These are phyloP conservation scores for Thunnus maccoyii DNA, from an alignment of 2,113 vertebrate species.

Conservation along the genomic window DNA sequence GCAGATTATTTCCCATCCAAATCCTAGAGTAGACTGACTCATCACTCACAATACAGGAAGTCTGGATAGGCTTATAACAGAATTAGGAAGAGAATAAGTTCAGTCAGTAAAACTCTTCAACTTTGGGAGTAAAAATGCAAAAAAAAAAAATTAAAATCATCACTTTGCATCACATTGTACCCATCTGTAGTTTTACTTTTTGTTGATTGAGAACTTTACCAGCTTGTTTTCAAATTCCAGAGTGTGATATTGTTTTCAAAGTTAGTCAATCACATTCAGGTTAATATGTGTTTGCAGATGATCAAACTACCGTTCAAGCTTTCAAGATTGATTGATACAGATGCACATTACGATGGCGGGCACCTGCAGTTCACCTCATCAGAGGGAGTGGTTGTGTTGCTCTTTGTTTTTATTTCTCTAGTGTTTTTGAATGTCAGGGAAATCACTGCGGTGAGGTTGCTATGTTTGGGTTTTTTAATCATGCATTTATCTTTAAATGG, in stretches of 20 bases:
- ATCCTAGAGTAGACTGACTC: neutral
- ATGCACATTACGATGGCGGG: neutral
- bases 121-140: neutral
- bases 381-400: neutral
- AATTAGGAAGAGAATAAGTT: neutral
- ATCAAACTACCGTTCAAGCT: neutral
- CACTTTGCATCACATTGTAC: no score
- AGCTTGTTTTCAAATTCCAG: no score
- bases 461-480: rapidly evolving
- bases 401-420: neutral
- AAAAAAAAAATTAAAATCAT: no score
- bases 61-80: no score
- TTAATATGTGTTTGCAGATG: neutral
- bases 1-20: neutral
- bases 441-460: neutral
- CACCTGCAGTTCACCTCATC: slow-evolving; percentile 26
- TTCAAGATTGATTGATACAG: neutral
- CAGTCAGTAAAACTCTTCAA: neutral
- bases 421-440: neutral
- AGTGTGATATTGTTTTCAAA: no score
- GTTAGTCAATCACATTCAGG: no score
- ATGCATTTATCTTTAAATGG: neutral
- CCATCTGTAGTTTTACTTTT: no score
- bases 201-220: no score
- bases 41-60: neutral